Conservation (phyloP, 2,888 invertebrate species). For the Caenorhabditis wallacei region DNA sequence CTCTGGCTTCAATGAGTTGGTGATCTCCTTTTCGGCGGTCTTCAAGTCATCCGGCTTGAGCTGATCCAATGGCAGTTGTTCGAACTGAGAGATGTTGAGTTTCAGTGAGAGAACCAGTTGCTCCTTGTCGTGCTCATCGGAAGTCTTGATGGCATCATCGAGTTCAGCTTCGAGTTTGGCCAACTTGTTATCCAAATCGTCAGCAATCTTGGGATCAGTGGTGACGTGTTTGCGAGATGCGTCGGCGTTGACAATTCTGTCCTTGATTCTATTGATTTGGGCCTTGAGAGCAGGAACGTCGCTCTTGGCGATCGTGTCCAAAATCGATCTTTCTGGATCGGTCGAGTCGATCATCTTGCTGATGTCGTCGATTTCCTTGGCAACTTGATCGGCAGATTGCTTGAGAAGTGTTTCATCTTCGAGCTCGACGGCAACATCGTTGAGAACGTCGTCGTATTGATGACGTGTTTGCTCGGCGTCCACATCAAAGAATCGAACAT, state of each 20-base stretch:
- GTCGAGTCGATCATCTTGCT: slow-evolving; percentile 51
- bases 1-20: slow-evolving; percentile 56
- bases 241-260: slow-evolving; percentile 54
- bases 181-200: slow-evolving; percentile 62
- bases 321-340: slow-evolving; percentile 43
- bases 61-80: slow-evolving; percentile 62
- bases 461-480: slow-evolving; percentile 75
- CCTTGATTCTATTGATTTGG: slow-evolving; percentile 63
- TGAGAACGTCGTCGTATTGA: slow-evolving; percentile 72
- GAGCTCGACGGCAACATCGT: slow-evolving; percentile 64
- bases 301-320: slow-evolving; percentile 41
- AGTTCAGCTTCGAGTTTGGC: slow-evolving; percentile 61
- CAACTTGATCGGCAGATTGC: slow-evolving; percentile 69
- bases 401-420: slow-evolving; percentile 68
- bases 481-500: slow-evolving; percentile 71
- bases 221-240: slow-evolving; percentile 60
- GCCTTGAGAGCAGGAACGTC: slow-evolving; percentile 66
- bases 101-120: slow-evolving; percentile 62
- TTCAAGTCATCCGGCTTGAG: slow-evolving; percentile 59
- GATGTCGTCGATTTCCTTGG: slow-evolving; percentile 65
- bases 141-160: slow-evolving; percentile 60
- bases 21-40: slow-evolving; percentile 54
- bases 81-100: slow-evolving; percentile 64
- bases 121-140: slow-evolving; percentile 66
- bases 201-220: slow-evolving; percentile 41